Conservation (phyloP, 1,140 invertebrate genomes). For the Lordiphosa mommai region DNA sequence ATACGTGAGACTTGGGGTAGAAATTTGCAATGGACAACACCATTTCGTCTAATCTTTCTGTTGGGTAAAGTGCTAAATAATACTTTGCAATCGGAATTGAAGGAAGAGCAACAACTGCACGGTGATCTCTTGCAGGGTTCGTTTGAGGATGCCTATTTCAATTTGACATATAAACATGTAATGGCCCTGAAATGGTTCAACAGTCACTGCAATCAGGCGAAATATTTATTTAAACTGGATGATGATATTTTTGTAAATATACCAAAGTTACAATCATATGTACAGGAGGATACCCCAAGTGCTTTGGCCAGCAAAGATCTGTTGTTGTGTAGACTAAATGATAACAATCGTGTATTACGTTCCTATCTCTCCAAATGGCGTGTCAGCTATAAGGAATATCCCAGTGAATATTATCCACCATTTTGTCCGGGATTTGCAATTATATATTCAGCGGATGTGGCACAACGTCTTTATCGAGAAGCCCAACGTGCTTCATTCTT, state of each 20-base stretch:
- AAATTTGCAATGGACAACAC: constrained; percentile 23
- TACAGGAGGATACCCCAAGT: constrained; percentile 78
- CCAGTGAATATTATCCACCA: constrained; percentile 83
- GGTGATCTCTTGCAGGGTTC: constrained; percentile 89
- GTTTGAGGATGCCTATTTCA: constrained; percentile 89
- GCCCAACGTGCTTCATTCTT: constrained; percentile 85
- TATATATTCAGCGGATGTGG: constrained; percentile 86
- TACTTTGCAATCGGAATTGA: constrained; percentile 80
- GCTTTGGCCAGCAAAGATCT: constrained; percentile 64
- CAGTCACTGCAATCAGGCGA: constrained; percentile 84
- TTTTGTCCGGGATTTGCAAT: constrained; percentile 89
- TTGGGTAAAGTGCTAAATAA: constrained; percentile 81
- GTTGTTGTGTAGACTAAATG: constrained; percentile 82
- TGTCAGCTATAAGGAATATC: constrained; percentile 85
- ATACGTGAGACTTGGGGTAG: constrained; percentile 86
- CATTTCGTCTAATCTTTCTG: constrained; percentile 84
- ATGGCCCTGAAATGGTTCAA: constrained; percentile 90
- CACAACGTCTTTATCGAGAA: constrained; percentile 83
- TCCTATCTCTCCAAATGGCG: constrained; percentile 88
- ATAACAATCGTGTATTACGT: constrained; percentile 81
- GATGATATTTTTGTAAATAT: constrained; percentile 89
- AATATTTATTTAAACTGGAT: constrained; percentile 88
- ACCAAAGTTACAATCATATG: constrained; percentile 82
- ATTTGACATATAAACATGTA: constrained; percentile 92
- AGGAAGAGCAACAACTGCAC: constrained; percentile 83